Conservation (phyloP, 2,797 vertebrate species). For the Vireo griseus region DNA sequence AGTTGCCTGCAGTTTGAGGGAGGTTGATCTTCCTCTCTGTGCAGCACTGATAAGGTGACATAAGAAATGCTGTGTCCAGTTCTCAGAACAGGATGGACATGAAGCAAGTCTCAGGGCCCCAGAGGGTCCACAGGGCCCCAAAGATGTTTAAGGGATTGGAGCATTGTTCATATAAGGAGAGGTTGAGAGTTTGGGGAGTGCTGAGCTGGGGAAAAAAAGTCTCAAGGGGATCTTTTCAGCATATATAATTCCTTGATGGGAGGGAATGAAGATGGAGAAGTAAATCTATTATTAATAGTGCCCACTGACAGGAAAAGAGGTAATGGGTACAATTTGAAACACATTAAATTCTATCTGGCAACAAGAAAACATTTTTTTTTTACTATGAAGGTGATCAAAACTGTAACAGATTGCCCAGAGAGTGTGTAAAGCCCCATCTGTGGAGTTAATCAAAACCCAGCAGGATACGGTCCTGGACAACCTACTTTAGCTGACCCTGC, state of each 20-base stretch:
- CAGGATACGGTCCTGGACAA: background rate
- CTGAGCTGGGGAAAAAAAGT: background rate
- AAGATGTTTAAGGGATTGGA: background rate
- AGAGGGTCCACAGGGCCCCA: background rate
- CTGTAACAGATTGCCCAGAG: background rate
- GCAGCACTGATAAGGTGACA: background rate
- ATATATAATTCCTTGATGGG: background rate
- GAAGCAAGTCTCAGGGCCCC: background rate
- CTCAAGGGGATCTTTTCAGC: background rate
- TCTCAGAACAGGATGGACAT: background rate
- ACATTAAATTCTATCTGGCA: background rate
- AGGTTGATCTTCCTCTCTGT: background rate
- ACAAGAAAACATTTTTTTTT: background rate
- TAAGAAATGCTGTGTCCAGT: background rate
- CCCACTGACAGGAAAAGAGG: background rate
- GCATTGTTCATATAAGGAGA: background rate
- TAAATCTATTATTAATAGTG: background rate
- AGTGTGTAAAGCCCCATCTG: background rate
- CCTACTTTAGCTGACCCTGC: background rate
- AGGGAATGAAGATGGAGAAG: background rate
- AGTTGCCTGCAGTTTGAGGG: background rate
- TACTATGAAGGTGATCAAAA: background rate
- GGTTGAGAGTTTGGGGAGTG: background rate
- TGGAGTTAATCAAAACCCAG: background rate
- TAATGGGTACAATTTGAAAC: background rate